Base-by-base conservation (phyloP, 2,888 invertebrate species). In the Microctonus aethiopoides region DNA sequence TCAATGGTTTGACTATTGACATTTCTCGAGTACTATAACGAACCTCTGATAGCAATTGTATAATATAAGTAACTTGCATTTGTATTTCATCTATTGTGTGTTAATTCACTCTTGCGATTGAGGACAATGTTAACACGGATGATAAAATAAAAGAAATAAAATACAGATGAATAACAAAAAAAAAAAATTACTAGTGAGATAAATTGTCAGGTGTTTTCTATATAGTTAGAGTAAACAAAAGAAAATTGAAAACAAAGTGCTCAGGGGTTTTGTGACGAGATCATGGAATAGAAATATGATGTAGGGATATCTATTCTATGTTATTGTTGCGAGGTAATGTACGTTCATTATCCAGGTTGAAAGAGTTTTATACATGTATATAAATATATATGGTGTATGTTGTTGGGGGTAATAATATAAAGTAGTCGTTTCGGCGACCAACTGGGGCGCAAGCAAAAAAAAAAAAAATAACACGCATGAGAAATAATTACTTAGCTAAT, bases 401-500 rank as follows among this genome's bases (percentile, higher is more conserved):
- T 57, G 32, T n/a, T 13, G 1, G 57, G 26, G n/a, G n/a, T n/a
- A n/a, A 29, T 32, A 57, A 32, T 57, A 57, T 57, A 57, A 32
- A 46, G 46, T 46, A 46, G 46, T 46, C 16, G 46, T 46, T 46
- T 46, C 16, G 7, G 46, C 3, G 46, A 46, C n/a, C 46, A 46
- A 16, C 46, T 16, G 16, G 46, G 46, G 46, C 16, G 16, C 46
- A 16, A 46, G 46, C 16, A 16, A 46, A n/a, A 4, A 7, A 46
- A 7, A 46, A 65, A n/a, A n/a, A n/a, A n/a, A n/a, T n/a, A n/a
- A n/a, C 34, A 22, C 56, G 65, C 56, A 66, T 68, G 71, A 71
- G 64, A 61, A 66, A 67, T 71, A 73, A 69, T 73, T 65, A 29
- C 61, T 32, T 26, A 54, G 39, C 36, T 22, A 71, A 67, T 67